Conservation (phyloP, 2,797 vertebrate species). For the Tokudaia tokunoshimensis region DNA sequence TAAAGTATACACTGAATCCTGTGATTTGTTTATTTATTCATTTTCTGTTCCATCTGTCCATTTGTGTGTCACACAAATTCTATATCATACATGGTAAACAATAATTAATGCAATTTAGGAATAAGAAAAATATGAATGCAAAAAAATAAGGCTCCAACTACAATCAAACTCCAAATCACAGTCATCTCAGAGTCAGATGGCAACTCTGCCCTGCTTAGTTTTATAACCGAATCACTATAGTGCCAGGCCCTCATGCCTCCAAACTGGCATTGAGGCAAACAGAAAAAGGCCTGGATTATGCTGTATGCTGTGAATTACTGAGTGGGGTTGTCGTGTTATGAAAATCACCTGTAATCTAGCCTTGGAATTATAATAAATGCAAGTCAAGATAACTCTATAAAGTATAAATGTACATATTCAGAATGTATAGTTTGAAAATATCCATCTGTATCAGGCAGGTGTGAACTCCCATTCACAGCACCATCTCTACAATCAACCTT, state of each 20-base stretch:
- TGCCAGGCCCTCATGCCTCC: neutral
- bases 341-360: neutral
- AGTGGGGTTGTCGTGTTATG: neutral
- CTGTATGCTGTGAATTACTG: neutral
- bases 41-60: conserved; percentile 9
- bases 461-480: conserved; percentile 70
- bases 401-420: conserved; percentile 44
- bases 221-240: neutral
- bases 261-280: neutral
- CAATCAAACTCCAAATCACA: conserved; percentile 19
- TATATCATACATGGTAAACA: conserved; percentile 21
- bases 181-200: neutral
- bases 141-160: conserved; percentile 8
- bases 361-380: neutral
- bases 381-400: neutral
- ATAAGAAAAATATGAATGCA: conserved; percentile 33
- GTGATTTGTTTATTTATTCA: conserved; percentile 20
- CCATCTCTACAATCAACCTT: conserved; percentile 74
- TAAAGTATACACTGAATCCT: conserved; percentile 46
- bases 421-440: conserved; percentile 20
- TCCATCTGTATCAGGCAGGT: conserved; percentile 43
- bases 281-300: neutral
- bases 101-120: conserved; percentile 44
- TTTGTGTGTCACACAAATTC: conserved; percentile 33
- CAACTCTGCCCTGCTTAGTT: neutral